These are phyloP conservation scores for Bellardia bayeri DNA, from an alignment of 2,888 invertebrate genomes.

Conservation along the genomic window DNA sequence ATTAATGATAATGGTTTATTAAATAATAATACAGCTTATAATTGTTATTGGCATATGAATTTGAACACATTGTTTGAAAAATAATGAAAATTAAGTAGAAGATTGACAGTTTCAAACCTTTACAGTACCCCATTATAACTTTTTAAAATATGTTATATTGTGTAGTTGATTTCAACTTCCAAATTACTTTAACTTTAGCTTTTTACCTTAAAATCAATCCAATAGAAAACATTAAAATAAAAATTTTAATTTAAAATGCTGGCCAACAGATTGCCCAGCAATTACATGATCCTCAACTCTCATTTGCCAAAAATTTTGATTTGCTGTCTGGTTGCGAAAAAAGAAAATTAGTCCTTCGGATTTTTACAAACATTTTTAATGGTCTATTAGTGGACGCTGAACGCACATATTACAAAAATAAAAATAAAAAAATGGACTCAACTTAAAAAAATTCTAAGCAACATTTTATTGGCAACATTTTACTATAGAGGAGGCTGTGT, in stretches of 20 bases:
- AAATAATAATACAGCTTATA: too few species aligned
- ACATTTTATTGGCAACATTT: conserved; percentile 67
- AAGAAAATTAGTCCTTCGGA: conserved; percentile 63
- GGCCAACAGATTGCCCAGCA: not conserved
- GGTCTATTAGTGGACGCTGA: conserved; percentile 63
- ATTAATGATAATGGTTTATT: not conserved
- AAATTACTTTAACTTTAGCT: too few species aligned
- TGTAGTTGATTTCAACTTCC: too few species aligned
- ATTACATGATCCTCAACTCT: conserved; percentile 6
- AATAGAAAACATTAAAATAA: not conserved
- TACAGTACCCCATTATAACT: too few species aligned
- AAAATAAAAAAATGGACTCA: conserved; percentile 18
- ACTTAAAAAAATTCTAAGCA: conserved; percentile 7
- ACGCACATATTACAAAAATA: conserved; percentile 38
- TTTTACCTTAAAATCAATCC: too few species aligned
- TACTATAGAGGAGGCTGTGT: not conserved
- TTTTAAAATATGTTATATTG: too few species aligned
- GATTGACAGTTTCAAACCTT: too few species aligned
- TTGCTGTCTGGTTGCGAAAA: conserved; percentile 27
- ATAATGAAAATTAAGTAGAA: too few species aligned
- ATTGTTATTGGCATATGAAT: too few species aligned
- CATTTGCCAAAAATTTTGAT: conserved; percentile 28
- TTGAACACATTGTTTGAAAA: too few species aligned
- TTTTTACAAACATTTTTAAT: conserved; percentile 62
- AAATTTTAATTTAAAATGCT: not conserved